These are phyloP conservation scores for Macropodus opercularis DNA, from an alignment of 2,797 vertebrate genomes.

Conservation along the genomic window DNA sequence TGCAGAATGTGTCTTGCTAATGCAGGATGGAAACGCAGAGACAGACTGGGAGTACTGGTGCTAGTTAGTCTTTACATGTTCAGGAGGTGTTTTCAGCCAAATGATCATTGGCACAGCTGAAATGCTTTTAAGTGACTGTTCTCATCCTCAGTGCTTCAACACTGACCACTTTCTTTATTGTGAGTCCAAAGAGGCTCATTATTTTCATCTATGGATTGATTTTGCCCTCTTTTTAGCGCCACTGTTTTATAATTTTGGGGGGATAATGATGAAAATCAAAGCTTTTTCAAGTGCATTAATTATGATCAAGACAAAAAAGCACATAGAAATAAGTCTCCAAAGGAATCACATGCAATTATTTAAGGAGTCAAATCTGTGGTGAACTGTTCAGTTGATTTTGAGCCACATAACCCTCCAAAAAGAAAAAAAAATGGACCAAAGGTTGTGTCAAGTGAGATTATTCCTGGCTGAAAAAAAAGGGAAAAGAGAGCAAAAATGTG, in stretches of 20 bases:
- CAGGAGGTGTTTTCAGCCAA: constrained; percentile 28
- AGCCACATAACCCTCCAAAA: constrained; percentile 13
- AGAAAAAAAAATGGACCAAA: constrained; percentile 58
- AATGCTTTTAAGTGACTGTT: constrained; percentile 14
- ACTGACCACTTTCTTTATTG: constrained; percentile 15
- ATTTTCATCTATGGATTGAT: background rate
- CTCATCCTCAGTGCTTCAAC: constrained; percentile 2
- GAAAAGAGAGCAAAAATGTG: constrained; percentile 67
- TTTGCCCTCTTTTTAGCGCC: background rate
- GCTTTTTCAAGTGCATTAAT: background rate
- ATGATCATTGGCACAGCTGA: constrained; percentile 12
- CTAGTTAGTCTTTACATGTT: constrained; percentile 17
- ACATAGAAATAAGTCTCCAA: background rate
- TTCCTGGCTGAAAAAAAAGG: constrained; percentile 51
- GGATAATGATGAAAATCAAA: background rate
- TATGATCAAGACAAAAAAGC: background rate
- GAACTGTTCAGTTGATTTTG: constrained; percentile 29
- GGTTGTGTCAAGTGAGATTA: constrained; percentile 69
- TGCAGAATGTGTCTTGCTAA: constrained; percentile 50
- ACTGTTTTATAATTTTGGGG: constrained; percentile 6
- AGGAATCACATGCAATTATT: no score
- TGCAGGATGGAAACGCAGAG: constrained; percentile 11
- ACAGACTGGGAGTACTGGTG: constrained; percentile 24
- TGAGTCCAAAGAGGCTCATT: background rate
- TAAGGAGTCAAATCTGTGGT: constrained; percentile 7